Conservation (phyloP, 2,113 vertebrate genomes). For the Aphyosemion australe region DNA sequence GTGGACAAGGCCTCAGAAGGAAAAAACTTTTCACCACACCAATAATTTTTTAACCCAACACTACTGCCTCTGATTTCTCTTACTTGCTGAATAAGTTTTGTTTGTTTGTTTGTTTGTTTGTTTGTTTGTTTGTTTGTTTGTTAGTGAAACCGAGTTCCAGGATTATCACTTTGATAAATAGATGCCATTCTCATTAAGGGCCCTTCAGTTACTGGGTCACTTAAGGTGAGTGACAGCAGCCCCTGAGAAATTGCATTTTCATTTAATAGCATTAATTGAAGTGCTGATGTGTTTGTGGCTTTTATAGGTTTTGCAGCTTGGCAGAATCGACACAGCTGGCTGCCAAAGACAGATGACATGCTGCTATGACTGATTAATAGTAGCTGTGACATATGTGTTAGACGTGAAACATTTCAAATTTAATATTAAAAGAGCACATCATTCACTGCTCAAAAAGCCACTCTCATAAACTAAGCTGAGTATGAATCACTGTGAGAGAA, state of each 20-base stretch:
- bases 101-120: background rate
- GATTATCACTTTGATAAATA: slow-evolving; percentile 27
- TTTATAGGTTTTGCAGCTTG: slow-evolving; percentile 30
- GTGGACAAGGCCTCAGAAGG: too few species aligned
- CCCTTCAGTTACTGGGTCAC: slow-evolving; percentile 31
- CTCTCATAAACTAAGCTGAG: slow-evolving; percentile 65
- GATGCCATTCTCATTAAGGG: slow-evolving; percentile 13
- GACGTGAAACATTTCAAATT: slow-evolving; percentile 63
- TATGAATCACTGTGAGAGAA: slow-evolving; percentile 51
- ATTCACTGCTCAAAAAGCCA: slow-evolving; percentile 68
- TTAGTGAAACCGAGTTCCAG: background rate
- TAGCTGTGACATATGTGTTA: slow-evolving; percentile 70
- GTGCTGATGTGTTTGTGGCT: slow-evolving; percentile 60
- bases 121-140: slow-evolving; percentile 1
- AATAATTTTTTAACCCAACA: too few species aligned
- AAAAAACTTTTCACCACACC: too few species aligned
- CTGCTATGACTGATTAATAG: slow-evolving; percentile 74
- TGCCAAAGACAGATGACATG: slow-evolving; percentile 57
- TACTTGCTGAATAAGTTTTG: too few species aligned
- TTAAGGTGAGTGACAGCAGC: slow-evolving; percentile 32
- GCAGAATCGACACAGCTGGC: slow-evolving; percentile 41
- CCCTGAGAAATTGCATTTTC: slow-evolving; percentile 44
- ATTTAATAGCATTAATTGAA: slow-evolving; percentile 65
- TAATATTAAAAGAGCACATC: slow-evolving; percentile 71
- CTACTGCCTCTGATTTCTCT: too few species aligned